Evolutionary conservation across 2,888 invertebrate genomes (phyloP), one percentile per base, ranked within the genome.

Genomic region (Drosophila borealis): DNA sequence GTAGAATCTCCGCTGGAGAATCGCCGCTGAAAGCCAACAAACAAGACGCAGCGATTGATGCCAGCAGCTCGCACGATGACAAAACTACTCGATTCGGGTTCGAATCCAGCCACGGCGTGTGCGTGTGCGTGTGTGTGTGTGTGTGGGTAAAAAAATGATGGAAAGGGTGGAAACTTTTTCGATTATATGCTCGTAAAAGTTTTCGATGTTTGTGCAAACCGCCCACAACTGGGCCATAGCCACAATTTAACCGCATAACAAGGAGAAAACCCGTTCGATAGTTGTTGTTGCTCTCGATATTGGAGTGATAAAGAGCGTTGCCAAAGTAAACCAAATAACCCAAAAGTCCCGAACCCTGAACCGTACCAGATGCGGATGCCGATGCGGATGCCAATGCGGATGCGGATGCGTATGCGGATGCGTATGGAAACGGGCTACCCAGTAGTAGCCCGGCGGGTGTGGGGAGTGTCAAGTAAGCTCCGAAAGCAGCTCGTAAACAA

Each of bases 151-250:
- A 46, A 51, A 44, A 44, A 11, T 21, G 11, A 21, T 21, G 41
- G 61, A 56, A 57, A 50, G 50, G 62, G 57, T 60, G 46, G 71
- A 89, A 86, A 86, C 87, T 86, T 86, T 86, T 86, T 89, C 89
- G 86, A 86, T 89, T 89, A 89, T 89, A 77, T 89, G 88, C 85
- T 89, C 88, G 89, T 81, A 89, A 89, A 89, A 87, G 85, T 82
- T 86, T 81, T 70, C 63, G 73, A 69, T 84, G 85, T 87, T 87
- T 87, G 81, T 67, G 65, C 56, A 72, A 71, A 50, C 67, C 64
- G 50, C 66, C 68, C 70, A 70, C 66, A 66, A 57, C 57, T 50
- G 80, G 66, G 70, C 66, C 68, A 72, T 64, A 78, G 82, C 83
- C 83, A 66, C 83, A 88, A 74, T 78, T 88, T 67, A 73, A 80